Evolutionary conservation across 30 jellyfish, hydroid and myxozoan species (phyloP).

Genomic region (Aurelia coerulea): DNA sequence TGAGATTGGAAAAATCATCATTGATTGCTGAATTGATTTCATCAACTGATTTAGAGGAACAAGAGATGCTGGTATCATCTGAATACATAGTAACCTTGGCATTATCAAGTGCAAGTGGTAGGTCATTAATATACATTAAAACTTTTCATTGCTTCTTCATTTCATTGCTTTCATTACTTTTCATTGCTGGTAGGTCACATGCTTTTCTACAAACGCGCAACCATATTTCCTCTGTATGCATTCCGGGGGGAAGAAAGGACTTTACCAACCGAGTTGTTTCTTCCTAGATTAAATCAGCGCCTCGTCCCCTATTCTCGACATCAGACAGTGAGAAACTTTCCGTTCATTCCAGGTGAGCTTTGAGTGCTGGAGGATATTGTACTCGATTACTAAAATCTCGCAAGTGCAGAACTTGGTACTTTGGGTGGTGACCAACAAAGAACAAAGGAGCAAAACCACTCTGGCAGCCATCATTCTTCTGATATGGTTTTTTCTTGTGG

Average conservation of each 20-base stretch:
- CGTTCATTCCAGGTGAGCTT: neutral
- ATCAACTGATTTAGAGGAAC: too few species aligned
- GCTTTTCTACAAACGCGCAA: neutral
- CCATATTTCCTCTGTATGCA: neutral
- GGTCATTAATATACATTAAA: too few species aligned
- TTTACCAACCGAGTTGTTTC: neutral
- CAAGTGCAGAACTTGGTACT: neutral
- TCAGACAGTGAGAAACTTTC: neutral
- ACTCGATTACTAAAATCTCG: neutral
- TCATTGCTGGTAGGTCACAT: neutral
- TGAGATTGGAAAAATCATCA: too few species aligned
- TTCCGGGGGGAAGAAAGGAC: neutral
- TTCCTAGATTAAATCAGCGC: neutral
- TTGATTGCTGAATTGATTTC: too few species aligned
- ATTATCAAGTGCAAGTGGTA: too few species aligned
- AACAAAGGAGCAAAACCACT: neutral
- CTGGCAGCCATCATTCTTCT: neutral
- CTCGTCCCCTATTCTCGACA: neutral
- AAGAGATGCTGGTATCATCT: too few species aligned
- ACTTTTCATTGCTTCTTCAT: too few species aligned
- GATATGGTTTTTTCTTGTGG: neutral
- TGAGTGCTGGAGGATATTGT: neutral
- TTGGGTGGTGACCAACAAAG: neutral
- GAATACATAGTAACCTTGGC: too few species aligned
- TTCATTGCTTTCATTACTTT: too few species aligned